Percentiles rank a stretch among this genome's conserved stretches.
These are phyloP conservation scores for Ectobius pallidus DNA, from an alignment of 2,888 invertebrate species.

Conservation along the genomic window DNA sequence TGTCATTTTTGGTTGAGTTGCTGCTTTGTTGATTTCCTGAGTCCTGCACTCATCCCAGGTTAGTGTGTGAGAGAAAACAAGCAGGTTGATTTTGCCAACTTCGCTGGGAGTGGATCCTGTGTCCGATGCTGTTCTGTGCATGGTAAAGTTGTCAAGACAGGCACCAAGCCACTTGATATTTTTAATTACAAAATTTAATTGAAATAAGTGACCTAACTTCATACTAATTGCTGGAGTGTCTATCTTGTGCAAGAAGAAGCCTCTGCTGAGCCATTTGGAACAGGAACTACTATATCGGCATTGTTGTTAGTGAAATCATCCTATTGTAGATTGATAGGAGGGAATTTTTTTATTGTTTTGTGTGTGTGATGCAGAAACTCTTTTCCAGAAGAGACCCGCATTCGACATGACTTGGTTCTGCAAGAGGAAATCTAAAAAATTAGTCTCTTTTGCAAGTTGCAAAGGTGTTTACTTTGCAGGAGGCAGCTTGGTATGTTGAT, in stretches of 20 bases:
- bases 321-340: constrained; percentile 34
- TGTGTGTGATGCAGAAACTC: constrained; percentile 43
- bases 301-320: no score
- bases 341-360: constrained; percentile 30
- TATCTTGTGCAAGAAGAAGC: no score
- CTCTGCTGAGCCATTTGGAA: no score
- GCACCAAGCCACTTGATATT: neutral
- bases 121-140: no score
- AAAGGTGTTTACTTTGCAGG: neutral
- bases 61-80: no score
- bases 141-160: no score
- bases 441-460: neutral
- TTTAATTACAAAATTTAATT: no score
- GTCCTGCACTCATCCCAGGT: neutral
- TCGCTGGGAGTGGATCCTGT: no score
- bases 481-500: constrained; percentile 18
- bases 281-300: no score
- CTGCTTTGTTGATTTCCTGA: neutral
- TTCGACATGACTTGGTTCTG: constrained; percentile 23
- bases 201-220: no score
- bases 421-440: constrained; percentile 30
- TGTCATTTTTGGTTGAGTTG: constrained; percentile 16
- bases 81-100: no score
- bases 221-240: no score
- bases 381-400: constrained; percentile 41